These are phyloP conservation scores for Eumacrocentrus americanus DNA, from an alignment of 2,888 invertebrate species.

Conservation along the genomic window DNA sequence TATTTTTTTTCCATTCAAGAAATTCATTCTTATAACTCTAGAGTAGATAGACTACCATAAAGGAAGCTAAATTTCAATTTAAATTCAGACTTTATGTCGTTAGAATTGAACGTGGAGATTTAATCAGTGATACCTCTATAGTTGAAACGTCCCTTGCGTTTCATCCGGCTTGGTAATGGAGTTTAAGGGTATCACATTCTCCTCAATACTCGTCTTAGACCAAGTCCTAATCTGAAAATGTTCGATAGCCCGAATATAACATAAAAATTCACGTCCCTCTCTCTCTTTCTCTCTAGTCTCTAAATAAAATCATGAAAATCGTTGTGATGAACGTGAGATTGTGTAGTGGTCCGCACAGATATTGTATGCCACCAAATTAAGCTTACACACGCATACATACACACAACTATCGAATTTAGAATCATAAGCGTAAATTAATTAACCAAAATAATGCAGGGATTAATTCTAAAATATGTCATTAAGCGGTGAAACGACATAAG, in stretches of 20 bases:
- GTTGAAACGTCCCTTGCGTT: conserved; percentile 45
- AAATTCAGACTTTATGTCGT: not conserved
- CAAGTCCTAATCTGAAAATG: conserved; percentile 53
- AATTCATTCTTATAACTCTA: conserved; percentile 1
- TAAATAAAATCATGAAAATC: too few species aligned
- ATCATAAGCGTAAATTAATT: conserved; percentile 6
- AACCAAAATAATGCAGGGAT: conserved; percentile 19
- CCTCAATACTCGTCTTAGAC: conserved; percentile 54
- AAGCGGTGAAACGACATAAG: too few species aligned
- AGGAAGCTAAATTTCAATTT: not conserved
- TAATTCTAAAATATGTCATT: too few species aligned
- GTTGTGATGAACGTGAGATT: too few species aligned
- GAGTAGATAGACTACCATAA: not conserved
- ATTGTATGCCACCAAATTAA: conserved; percentile 8
- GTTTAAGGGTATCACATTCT: conserved; percentile 55
- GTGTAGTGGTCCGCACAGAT: too few species aligned
- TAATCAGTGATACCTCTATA: conserved; percentile 50
- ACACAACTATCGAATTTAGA: not conserved
- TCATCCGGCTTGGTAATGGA: conserved; percentile 51
- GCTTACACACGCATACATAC: conserved; percentile 24
- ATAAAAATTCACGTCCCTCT: too few species aligned
- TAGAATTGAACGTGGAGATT: not conserved
- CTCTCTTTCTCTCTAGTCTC: too few species aligned
- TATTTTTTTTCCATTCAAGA: conserved; percentile 4
- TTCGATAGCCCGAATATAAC: too few species aligned